Evolutionary conservation across 2,888 invertebrate genomes (phyloP), one percentile per base, ranked within the genome.

Genomic region (Petrolisthes manimaculis): DNA sequence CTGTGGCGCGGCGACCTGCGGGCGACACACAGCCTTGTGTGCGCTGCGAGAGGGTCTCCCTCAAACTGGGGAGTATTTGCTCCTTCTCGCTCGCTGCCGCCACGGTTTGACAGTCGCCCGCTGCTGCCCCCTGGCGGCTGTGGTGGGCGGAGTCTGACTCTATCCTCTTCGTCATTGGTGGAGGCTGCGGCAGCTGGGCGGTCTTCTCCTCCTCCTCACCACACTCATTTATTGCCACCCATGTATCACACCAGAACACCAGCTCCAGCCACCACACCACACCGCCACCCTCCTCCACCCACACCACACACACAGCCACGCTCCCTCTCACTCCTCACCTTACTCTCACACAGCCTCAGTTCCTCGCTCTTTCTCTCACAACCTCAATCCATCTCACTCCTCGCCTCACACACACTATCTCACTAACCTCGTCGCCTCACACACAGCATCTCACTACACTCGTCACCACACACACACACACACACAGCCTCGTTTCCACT

Each of bases 121-220:
- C 87, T 89, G 89, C 89, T 89, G 89, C 89, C 89, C 89, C 84
- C 89, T 89, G 89, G 89, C 84, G 74, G 82, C 55, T 54, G 87
- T 79, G 51, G 55, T 67, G 84, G 84, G 82, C 78, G 78, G 78
- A 24, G 82, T 18, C 78, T 77, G 71, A 5, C 74, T 3, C 67
- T 55, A 24, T 5, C 84, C 77, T 69, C 78, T 61, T 84, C 54
- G 75, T 79, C 88, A 88, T 84, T 84, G 84, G 84, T 84, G 67
- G 67, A 5, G 75, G 21, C 53, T 6, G 53, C 56, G 71, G 71
- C 86, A 53, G 69, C 56, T 79, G 81, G 86, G 61, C 79, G 82
- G 82, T 53, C 85, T 84, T 81, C 86, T 77, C 87, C 86, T 81
- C 82, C 79, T 75, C 79, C 80, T 67, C 89, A 81, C 80, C 84